Base-by-base conservation (phyloP, 2,888 invertebrate genomes). In the Deilephila elpenor region DNA sequence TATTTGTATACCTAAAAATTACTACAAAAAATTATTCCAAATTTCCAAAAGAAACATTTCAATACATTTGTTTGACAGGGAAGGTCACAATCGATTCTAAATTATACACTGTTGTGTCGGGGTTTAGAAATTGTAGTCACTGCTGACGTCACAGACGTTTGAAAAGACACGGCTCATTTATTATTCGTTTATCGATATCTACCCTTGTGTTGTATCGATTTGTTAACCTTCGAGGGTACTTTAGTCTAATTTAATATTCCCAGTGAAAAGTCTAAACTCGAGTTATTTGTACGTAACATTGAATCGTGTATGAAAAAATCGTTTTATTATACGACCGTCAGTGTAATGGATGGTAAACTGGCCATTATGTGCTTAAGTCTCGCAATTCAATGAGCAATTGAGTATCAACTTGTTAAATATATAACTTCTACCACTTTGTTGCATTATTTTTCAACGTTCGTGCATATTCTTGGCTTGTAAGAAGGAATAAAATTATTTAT, bases 401-500 rank as follows among this genome's bases (percentile, higher is more conserved):
- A 67, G 67, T 67, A 32, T 60, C 14, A 73, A 70, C 56, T 70
- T 74, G 59, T 32, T 72, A 75, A 74, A 74, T 74, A 74, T 67
- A 61, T 25, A 25, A 6, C 37, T 64, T n/a, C 37, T 67, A 5
- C 5, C 25, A 67, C 67, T 51, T 67, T 51, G 44, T 51, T 20
- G 19, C 20, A 25, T 44, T 44, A 44, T 44, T 32, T 60, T 14
- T 19, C 34, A 34, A 19, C 25, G 61, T 61, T 61, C n/a, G n/a
- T n/a, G 44, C 44, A 14, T 44, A 44, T 44, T 56, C 6, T n/a
- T n/a, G 17, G n/a, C n/a, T 56, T 6, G 19, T 56, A 56, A 44
- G 44, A 14, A 44, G 11, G 44, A 14, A 44, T 56, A 6, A 56
- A 56, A 56, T 5, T n/a, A 56, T 56, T n/a, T 56, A n/a, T 56